These are phyloP conservation scores for Clitarchus hookeri DNA, from an alignment of 2,888 invertebrate genomes.

Conservation along the genomic window DNA sequence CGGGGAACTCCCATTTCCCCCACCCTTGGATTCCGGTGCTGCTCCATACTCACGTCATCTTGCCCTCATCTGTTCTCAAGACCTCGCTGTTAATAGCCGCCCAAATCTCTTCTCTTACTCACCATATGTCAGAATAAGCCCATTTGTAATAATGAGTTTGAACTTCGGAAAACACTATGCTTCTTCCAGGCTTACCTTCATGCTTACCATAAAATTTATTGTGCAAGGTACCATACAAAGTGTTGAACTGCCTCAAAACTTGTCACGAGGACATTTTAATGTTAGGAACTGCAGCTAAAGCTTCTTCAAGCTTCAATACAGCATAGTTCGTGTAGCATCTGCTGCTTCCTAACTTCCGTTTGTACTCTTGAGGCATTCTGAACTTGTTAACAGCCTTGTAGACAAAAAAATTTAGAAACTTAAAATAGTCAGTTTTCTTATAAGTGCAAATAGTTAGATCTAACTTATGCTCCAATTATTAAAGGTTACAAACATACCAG, in stretches of 20 bases:
- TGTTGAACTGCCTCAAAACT: background rate
- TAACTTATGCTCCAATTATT: too few relatives aligned
- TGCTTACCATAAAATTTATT: background rate
- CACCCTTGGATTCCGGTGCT: too few relatives aligned
- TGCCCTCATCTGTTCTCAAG: too few relatives aligned
- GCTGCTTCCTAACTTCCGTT: background rate
- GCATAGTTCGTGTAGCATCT: background rate
- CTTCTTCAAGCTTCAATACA: background rate
- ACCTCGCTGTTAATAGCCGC: too few relatives aligned
- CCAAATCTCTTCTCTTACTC: too few relatives aligned
- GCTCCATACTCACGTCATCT: too few relatives aligned
- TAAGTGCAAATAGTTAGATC: too few relatives aligned
- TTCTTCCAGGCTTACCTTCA: background rate
- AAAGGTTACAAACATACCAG: too few relatives aligned
- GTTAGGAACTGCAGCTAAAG: background rate
- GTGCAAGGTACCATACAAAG: background rate
- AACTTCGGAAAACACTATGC: background rate
- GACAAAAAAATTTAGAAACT: background rate
- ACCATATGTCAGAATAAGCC: background rate
- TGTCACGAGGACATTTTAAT: background rate
- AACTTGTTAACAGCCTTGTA: background rate
- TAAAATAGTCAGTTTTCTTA: too few relatives aligned
- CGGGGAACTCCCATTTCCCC: too few relatives aligned
- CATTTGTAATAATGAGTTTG: background rate
- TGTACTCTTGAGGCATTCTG: background rate